Evolutionary conservation across 1,140 invertebrate species (phyloP).

Genomic region (Druon quercuslanigerum): DNA sequence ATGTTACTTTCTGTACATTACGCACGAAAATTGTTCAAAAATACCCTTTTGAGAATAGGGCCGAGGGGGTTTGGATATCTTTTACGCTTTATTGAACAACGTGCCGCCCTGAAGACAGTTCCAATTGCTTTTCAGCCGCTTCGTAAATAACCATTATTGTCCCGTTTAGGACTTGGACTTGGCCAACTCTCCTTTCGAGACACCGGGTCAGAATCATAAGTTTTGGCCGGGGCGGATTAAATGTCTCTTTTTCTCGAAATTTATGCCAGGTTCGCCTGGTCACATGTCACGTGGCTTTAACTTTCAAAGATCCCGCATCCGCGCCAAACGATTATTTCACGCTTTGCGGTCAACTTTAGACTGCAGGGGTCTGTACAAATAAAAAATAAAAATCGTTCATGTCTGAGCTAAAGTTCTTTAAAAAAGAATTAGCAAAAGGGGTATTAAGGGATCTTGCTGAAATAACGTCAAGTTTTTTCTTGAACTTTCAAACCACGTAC

Average conservation of each 20-base stretch:
- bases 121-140: slow-evolving; percentile 45
- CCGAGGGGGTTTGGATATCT: background rate
- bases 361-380: too few species aligned
- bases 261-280: slow-evolving; percentile 10
- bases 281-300: too few species aligned
- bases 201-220: slow-evolving; percentile 30
- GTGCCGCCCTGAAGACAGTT: slow-evolving; percentile 45
- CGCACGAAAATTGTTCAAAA: slow-evolving; percentile 48
- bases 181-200: background rate
- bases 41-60: slow-evolving; percentile 25
- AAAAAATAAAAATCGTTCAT: too few species aligned
- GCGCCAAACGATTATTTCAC: too few species aligned
- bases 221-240: slow-evolving; percentile 37
- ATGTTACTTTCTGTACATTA: slow-evolving; percentile 56
- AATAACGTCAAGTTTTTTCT: too few species aligned
- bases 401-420: too few species aligned
- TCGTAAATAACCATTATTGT: slow-evolving; percentile 63
- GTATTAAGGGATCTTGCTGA: too few species aligned
- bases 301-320: too few species aligned
- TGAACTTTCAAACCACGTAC: too few species aligned
- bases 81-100: slow-evolving; percentile 62
- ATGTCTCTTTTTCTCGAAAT: slow-evolving; percentile 38
- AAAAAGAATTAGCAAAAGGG: too few species aligned
- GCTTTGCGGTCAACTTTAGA: too few species aligned
- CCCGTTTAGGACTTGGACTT: slow-evolving; percentile 39